phyloP scores from a whole-genome alignment of 2,888 invertebrate genomes.

The Antitype chi region DNA sequence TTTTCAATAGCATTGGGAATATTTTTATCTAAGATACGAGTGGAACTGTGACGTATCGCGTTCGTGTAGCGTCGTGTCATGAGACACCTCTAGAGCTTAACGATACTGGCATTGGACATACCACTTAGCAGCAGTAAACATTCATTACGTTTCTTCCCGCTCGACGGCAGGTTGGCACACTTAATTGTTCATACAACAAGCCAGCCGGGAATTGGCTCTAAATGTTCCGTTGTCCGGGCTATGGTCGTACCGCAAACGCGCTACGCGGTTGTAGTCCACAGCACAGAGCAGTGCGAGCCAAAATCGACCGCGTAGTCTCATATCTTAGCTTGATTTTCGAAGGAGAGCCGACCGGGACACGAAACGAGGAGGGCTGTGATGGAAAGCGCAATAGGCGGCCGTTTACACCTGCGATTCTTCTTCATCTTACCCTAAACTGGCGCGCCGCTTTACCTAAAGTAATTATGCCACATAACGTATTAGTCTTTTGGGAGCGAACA shows the following conservation, averaged over 20 bases:
- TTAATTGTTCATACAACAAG: constrained; percentile 90
- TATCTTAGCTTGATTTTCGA: constrained; percentile 77
- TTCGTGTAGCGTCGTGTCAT: constrained; percentile 27
- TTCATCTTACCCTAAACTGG: constrained; percentile 89
- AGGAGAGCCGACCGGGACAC: constrained; percentile 53
- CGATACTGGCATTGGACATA: constrained; percentile 68
- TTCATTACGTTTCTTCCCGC: constrained; percentile 86
- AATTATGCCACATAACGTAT: constrained; percentile 89
- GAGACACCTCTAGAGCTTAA: constrained; percentile 65
- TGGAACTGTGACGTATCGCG: constrained; percentile 31
- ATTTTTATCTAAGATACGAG: constrained; percentile 62
- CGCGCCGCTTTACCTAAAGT: constrained; percentile 87
- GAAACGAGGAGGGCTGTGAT: constrained; percentile 77
- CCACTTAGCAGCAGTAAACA: constrained; percentile 84
- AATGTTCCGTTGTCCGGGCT: constrained; percentile 86
- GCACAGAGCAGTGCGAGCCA: constrained; percentile 72
- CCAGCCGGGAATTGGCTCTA: constrained; percentile 88
- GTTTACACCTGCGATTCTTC: constrained; percentile 90
- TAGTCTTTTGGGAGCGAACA: constrained; percentile 89
- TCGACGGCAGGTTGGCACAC: constrained; percentile 84
- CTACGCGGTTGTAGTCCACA: constrained; percentile 75
- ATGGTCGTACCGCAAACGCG: constrained; percentile 84
- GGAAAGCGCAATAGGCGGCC: constrained; percentile 87
- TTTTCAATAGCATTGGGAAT: constrained; percentile 54
- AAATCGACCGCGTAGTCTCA: constrained; percentile 79